Conservation (phyloP, 2,888 invertebrate genomes). For the Metellina segmentata region DNA sequence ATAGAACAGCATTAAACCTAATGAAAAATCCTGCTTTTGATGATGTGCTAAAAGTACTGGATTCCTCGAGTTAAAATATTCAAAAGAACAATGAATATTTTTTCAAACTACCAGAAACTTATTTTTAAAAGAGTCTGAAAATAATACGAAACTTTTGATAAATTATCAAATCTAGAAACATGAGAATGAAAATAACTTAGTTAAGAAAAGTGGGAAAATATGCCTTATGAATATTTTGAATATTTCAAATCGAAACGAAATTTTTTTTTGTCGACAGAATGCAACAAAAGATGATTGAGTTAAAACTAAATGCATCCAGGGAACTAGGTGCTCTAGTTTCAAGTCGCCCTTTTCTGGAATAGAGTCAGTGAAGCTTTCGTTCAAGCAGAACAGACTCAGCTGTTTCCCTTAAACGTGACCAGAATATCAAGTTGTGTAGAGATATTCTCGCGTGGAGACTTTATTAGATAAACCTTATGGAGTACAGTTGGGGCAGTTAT, state of each 20-base stretch:
- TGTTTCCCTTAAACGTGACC: background rate
- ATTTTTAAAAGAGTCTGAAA: background rate
- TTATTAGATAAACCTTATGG: background rate
- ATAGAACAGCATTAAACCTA: background rate
- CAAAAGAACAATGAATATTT: too few relatives aligned
- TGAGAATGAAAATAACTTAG: background rate
- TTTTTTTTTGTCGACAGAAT: background rate
- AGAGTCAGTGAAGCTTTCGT: background rate
- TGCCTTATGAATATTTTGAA: background rate
- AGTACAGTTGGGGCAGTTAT: background rate
- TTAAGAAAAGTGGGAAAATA: background rate
- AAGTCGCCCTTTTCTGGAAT: slow-evolving; percentile 29
- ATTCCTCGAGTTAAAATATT: background rate
- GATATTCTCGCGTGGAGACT: background rate
- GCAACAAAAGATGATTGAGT: slow-evolving; percentile 38
- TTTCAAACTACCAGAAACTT: background rate
- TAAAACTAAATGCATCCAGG: slow-evolving; percentile 42
- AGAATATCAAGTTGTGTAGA: slow-evolving; percentile 1
- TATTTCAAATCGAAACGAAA: background rate
- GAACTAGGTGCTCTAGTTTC: slow-evolving; percentile 54
- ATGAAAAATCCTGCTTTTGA: background rate
- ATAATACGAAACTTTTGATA: background rate
- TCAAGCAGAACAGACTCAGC: slow-evolving; percentile 36
- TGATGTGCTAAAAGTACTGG: background rate
- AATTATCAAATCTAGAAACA: background rate